Evolutionary conservation across 2,888 invertebrate genomes (phyloP), one percentile per base, ranked within the genome.

Genomic region (Lingula anatina): DNA sequence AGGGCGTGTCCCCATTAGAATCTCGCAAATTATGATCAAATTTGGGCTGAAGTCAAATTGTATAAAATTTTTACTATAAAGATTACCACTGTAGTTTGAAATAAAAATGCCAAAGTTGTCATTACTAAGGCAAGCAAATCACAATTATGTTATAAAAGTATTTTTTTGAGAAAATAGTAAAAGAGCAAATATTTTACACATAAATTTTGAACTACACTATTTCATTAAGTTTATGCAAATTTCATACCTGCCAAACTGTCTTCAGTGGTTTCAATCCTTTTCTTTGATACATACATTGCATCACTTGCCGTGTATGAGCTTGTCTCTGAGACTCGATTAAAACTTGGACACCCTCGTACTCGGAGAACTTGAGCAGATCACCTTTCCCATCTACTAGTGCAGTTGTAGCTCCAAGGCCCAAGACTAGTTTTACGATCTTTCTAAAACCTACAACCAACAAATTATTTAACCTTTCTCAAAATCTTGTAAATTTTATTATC

Each of bases 11-110:
- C 2, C 70, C 68, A 28, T 56, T 48, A 20, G 53, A 57, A 38
- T 62, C 62, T 5, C 72, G 61, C 15, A 73, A 53, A 47, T 71
- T 68, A 57, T 73, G 71, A 46, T 73, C 73, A 66, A 70, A 71
- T 15, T 61, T 54, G 21, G 71, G 65, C 72, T 73, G 57, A 5
- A 59, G 54, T n/a, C n/a, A n/a, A n/a, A n/a, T n/a, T n/a, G n/a
- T n/a, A n/a, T n/a, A n/a, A n/a, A n/a, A n/a, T n/a, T n/a, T n/a
- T n/a, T n/a, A n/a, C n/a, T n/a, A n/a, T n/a, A n/a, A n/a, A n/a
- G n/a, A n/a, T n/a, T n/a, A n/a, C n/a, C n/a, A n/a, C n/a, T n/a
- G n/a, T n/a, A n/a, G n/a, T n/a, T n/a, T n/a, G n/a, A n/a, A n/a
- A n/a, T n/a, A n/a, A n/a, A n/a, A n/a, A n/a, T n/a, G n/a, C n/a